Base-by-base conservation (phyloP, 1,140 invertebrate genomes). In the Lasioglossum baleicum region DNA sequence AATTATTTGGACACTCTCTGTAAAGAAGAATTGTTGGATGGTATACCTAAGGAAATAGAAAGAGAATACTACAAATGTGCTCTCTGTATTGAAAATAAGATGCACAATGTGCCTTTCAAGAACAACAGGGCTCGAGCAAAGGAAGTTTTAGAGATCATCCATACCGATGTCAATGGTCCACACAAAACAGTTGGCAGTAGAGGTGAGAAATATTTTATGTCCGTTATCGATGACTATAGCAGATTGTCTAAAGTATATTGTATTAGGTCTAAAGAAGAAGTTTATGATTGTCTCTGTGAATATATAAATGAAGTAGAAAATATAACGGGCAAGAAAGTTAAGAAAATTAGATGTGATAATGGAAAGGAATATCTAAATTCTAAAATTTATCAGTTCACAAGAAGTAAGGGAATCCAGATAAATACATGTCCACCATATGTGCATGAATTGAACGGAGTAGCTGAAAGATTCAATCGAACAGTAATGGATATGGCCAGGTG, bases 21-120 rank as follows among this genome's bases (percentile, higher is more conserved):
- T 22, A 82, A 82, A 82, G 20, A 74, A 22, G 6, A 74, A 61
- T 10, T 75, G 61, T 1, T 83, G 7, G 15, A 66, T 8, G 83
- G 78, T 26, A 35, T 85, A 7, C 81, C 81, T 10, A 66, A 53
- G 2, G 42, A 78, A n/a, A 13, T 85, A 44, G 70, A 71, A 48
- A 2, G 48, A 7, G 82, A 77, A 13, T 63, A 22, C 42, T n/a
- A 68, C 17, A 71, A 73, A 17, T 70, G 67, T 48, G 35, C 13
- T 53, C 56, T n/a, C 1, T 79, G 65, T 13, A 72, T 82, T n/a
- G 58, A 79, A 31, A 83, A 70, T 51, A 83, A 83, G n/a, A 80
- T 83, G 76, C 66, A 53, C 15, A 83, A 83, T 44, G 0, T 71
- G 2, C n/a, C 61, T 0, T 80, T 83, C 72, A 11, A 61, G n/a